Evolutionary conservation across 2,888 invertebrate genomes (phyloP), one percentile per base, ranked within the genome.

Genomic region (Acleris sparsana): DNA sequence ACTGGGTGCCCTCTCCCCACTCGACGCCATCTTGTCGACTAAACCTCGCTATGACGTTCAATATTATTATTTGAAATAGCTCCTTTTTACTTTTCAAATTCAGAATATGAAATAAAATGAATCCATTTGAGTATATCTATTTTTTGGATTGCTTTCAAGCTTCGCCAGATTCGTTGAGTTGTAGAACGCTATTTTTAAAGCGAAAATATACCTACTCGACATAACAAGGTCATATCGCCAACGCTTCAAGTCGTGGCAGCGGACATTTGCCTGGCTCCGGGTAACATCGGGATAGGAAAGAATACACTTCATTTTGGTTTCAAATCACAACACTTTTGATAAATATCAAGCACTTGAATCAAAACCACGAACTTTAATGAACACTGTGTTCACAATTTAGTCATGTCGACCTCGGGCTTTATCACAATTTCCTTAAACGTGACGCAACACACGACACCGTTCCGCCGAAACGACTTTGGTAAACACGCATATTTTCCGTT

Each of bases 401-500:
- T 90, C 89, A 89, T 89, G 87, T 86, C 90, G 91, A 90, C 91
- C 92, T 92, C 91, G 89, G 83, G 83, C 89, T 89, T 87, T 91
- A 92, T 92, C 92, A 66, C 66, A 92, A 91, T 92, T 92, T 92
- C 92, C 92, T 92, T 84, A 87, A 88, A 88, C 88, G 89, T 92
- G 92, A 92, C 92, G 92, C 92, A 92, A 92, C 87, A 84, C 90
- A 87, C 92, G 91, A 86, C 92, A 89, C 91, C 89, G 92, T 91
- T 92, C 89, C 86, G 89, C 92, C 91, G 91, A 92, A 92, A 91
- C 92, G 90, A 89, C 92, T 92, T 92, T 92, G 91, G 91, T 92
- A 92, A 92, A 92, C 92, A 92, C 92, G 92, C 92, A 92, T 92
- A 92, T 92, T 92, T 92, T 92, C 92, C 92, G 91, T 92, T 92